Percentiles rank a stretch among this genome's conserved stretches.
phyloP scores from a whole-genome alignment of 2,113 vertebrate genomes.

The Pygoscelis antarcticus region DNA sequence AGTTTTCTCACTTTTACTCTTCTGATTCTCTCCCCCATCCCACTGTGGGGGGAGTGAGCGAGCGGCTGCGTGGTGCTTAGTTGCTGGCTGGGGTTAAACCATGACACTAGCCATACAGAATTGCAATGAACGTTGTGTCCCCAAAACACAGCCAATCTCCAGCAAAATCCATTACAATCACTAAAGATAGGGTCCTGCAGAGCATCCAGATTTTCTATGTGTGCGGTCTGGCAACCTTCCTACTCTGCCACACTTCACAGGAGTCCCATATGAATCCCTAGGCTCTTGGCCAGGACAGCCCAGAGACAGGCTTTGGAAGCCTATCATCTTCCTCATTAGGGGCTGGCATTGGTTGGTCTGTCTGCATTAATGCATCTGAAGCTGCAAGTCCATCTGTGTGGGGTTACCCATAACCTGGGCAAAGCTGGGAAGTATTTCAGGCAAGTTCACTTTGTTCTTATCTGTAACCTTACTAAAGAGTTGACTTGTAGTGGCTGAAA shows the following conservation, averaged over 20 bases:
- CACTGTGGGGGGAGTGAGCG: too few relatives aligned
- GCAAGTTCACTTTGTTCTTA: neutral
- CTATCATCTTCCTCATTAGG: neutral
- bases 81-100: too few relatives aligned
- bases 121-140: neutral
- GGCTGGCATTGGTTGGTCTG: neutral
- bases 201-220: neutral
- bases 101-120: neutral
- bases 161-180: neutral
- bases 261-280: neutral
- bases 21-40: too few relatives aligned
- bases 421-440: neutral
- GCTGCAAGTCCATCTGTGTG: neutral
- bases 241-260: neutral
- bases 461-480: neutral
- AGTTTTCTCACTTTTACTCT: too few relatives aligned
- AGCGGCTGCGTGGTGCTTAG: too few relatives aligned
- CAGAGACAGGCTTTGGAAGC: neutral
- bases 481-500: neutral
- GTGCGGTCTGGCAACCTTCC: neutral
- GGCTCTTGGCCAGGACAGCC: neutral
- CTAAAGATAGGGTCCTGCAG: neutral
- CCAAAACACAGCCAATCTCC: neutral
- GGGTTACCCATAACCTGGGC: neutral
- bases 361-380: neutral